Evolutionary conservation across 1,140 invertebrate species (phyloP).

Genomic region (Babylonia areolata): DNA sequence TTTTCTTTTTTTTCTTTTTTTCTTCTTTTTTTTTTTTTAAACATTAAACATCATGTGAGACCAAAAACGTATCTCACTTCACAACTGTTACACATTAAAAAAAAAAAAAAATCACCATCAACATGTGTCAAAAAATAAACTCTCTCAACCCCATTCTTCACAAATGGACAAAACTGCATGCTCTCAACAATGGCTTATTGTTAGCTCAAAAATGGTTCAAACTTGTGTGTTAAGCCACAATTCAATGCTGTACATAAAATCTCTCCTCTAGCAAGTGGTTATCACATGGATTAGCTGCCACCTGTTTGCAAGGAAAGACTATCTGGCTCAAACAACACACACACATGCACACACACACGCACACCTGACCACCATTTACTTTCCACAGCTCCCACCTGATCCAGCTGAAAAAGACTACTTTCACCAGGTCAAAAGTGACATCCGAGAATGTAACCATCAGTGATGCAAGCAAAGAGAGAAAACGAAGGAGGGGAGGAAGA

Average conservation of each 20-base stretch:
- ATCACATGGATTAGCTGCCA: constrained; percentile 11
- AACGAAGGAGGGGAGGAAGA: constrained; percentile 37
- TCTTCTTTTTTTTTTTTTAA: constrained; percentile 22
- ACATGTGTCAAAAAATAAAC: constrained; percentile 52
- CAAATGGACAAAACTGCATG: constrained; percentile 40
- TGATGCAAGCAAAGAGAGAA: constrained; percentile 42
- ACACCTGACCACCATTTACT: background rate
- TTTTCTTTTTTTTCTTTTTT: constrained; percentile 29
- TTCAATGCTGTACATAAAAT: background rate
- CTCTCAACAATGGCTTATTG: constrained; percentile 36
- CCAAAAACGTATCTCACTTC: constrained; percentile 39
- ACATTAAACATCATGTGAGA: constrained; percentile 36
- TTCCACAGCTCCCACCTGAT: background rate
- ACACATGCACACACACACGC: background rate
- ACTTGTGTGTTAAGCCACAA: background rate
- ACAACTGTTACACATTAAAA: constrained; percentile 37
- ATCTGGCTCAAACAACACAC: background rate
- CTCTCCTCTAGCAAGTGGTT: constrained; percentile 11
- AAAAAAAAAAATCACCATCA: constrained; percentile 45
- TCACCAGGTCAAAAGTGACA: background rate
- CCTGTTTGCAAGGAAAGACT: constrained; percentile 7
- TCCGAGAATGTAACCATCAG: background rate
- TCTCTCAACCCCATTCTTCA: constrained; percentile 39
- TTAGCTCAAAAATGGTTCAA: background rate
- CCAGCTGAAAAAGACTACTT: background rate